phyloP scores from a whole-genome alignment of 2,888 invertebrate species.

The Clivina fossor region DNA sequence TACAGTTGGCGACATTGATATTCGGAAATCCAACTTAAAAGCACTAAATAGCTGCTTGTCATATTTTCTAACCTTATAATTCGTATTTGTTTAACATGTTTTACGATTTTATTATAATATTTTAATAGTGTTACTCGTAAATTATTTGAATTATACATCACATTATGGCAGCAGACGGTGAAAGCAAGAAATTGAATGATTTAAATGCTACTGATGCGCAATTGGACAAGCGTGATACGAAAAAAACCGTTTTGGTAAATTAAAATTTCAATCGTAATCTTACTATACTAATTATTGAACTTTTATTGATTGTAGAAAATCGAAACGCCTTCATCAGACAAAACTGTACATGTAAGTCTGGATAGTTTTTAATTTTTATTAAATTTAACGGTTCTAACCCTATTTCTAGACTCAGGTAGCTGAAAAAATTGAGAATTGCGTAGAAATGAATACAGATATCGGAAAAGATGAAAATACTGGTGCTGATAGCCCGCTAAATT shows the following conservation, averaged over 20 bases:
- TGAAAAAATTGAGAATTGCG: background rate
- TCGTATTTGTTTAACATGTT: too few species aligned
- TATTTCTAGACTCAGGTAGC: too few species aligned
- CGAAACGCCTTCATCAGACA: constrained; percentile 18
- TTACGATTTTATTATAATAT: too few species aligned
- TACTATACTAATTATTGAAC: too few species aligned
- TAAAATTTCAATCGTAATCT: background rate
- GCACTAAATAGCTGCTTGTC: too few species aligned
- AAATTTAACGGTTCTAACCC: background rate
- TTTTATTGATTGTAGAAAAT: constrained; percentile 12
- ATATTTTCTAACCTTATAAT: too few species aligned
- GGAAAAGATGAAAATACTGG: constrained; percentile 36
- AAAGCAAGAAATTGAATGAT: constrained; percentile 76
- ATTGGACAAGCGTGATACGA: constrained; percentile 83
- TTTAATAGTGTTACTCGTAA: too few species aligned
- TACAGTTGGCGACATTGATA: too few species aligned
- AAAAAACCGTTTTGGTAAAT: constrained; percentile 57
- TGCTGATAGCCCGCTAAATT: constrained; percentile 72
- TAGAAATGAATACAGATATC: constrained; percentile 38
- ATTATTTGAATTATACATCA: too few species aligned
- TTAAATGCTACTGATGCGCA: constrained; percentile 87
- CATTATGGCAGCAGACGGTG: constrained; percentile 63
- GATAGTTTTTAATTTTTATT: constrained; percentile 6
- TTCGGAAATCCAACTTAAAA: too few species aligned
- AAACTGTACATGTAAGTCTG: too few species aligned